Evolutionary conservation across 2,888 invertebrate genomes (phyloP), one percentile per base, ranked within the genome.

Genomic region (Drosophila austrosaltans): DNA sequence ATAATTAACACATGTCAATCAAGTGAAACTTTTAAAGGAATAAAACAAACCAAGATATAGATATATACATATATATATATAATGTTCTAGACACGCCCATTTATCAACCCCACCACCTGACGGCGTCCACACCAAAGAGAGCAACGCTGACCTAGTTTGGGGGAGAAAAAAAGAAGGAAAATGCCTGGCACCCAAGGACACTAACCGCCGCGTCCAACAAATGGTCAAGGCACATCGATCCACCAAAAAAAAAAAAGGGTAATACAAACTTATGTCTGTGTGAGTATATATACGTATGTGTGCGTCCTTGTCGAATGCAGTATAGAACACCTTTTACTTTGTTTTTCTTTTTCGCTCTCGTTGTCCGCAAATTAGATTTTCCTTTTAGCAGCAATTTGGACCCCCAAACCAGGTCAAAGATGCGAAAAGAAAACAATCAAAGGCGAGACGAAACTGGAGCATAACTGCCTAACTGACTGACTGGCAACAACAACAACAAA

Each of bases 131-230:
- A 25, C 20, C 5, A 7, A 16, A 44, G 56, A 40, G 56, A 69
- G 39, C 39, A 48, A 72, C 67, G 67, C 67, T 82, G 82, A 82
- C 82, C 82, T 69, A 82, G 79, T 84, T 82, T 69, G 25, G 40
- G 56, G 30, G 1, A 30, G 5, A 54, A 54, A 30, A 78, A 77
- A 75, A 73, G 67, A 75, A 83, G 80, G 75, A 75, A 78, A 82
- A 72, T 75, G 67, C 25, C 36, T 57, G 56, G 54, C 61, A 71
- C 65, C 79, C 76, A 84, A 82, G 82, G 82, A 77, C 82, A 81
- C 74, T 28, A 53, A 16, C 42, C 20, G 53, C n/a, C 76, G 72
- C 69, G 77, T 66, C 79, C 72, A 66, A 44, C 58, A 72, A 72
- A 63, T 72, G 72, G 72, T 72, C 72, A 72, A 72, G 72, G 72